Base-by-base conservation (phyloP, 2,888 invertebrate species). In the Phalangium opilio region DNA sequence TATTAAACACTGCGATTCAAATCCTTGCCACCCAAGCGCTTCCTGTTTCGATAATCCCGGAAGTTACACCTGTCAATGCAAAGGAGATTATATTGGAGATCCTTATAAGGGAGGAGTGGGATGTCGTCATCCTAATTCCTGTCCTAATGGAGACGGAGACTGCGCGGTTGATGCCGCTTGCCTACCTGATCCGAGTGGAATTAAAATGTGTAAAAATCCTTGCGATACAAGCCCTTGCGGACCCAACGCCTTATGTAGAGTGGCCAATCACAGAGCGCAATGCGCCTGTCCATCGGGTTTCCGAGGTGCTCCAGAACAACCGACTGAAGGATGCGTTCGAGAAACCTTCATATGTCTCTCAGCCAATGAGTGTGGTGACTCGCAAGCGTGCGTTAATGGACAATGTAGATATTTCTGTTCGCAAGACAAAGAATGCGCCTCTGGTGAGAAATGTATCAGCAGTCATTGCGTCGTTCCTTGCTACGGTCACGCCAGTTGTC, bases 231-330 rank as follows among this genome's bases (percentile, higher is more conserved):
- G 17, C 10, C 15, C 8, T 18, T 38, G 38, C 18, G 38, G 38
- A 18, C 14, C 38, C 12, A 38, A 38, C 18, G 10, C 38, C 10
- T 17, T 17, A 3, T 38, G 38, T 27, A 53, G 51, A 17, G 70
- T 53, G 74, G 47, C 53, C 11, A 77, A 78, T 36, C 89, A 90
- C 63, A 74, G 75, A 45, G 78, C 83, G 0, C 79, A 81, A 50
- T 90, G 90, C 60, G 73, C 75, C 49, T 90, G 89, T 64, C 87
- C 86, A 1, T 83, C 83, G 60, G 86, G 87, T 17, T 84, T 74
- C 62, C 32, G 81, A 55, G 38, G 70, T 72, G 1, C 53, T 15
- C 65, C 69, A 10, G 78, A 83, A 61, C 8, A 7, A 27, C 78
- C 73, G 54, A 74, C 79, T 48, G 57, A 58, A 38, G 82, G 81